Conservation (phyloP, 2,113 vertebrate species). For the Pelvicachromis taeniatus region DNA sequence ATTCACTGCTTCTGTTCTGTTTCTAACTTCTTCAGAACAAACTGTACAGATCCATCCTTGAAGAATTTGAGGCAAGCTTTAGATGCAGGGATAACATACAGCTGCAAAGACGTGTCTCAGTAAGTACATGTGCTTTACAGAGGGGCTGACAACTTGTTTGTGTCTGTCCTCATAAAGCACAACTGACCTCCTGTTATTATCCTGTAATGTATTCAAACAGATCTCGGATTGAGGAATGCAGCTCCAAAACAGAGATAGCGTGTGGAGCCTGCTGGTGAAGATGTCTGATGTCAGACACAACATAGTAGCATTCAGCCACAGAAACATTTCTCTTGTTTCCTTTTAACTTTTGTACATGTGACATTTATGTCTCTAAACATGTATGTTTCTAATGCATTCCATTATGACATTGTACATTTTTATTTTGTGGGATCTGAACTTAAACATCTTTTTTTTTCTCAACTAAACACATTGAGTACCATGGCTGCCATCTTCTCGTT, state of each 20-base stretch:
- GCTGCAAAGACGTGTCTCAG: slow-evolving; percentile 54
- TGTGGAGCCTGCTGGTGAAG: slow-evolving; percentile 57
- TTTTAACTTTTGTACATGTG: not conserved
- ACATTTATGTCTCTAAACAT: not conserved
- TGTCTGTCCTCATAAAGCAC: not conserved
- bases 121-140: slow-evolving; percentile 23
- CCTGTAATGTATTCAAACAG: slow-evolving; percentile 1
- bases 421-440: not conserved
- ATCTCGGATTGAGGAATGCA: slow-evolving; percentile 32
- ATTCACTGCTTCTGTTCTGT: not conserved
- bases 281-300: not conserved
- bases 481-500: not conserved
- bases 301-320: not conserved
- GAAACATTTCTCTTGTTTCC: not conserved
- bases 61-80: slow-evolving; percentile 9
- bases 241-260: not conserved
- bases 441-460: not conserved
- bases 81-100: slow-evolving; percentile 26
- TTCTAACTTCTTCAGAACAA: slow-evolving; percentile 11
- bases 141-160: no score
- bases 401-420: not conserved
- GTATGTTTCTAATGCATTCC: not conserved
- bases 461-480: not conserved
- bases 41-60: slow-evolving; percentile 54
- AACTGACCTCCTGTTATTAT: not conserved